phyloP scores from a whole-genome alignment of 1,140 invertebrate species.

The Heliconius melpomene region DNA sequence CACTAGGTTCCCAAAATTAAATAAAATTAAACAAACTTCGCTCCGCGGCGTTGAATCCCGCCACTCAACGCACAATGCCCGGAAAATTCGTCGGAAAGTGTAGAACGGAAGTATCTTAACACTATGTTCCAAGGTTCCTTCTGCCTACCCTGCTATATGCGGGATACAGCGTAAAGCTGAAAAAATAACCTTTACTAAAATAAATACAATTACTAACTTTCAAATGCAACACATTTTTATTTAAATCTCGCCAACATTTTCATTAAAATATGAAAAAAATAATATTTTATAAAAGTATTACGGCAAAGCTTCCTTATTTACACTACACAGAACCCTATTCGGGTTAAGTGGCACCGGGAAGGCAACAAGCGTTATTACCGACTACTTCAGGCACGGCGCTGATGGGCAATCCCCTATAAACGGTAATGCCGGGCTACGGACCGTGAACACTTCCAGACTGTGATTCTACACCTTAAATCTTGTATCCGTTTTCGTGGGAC shows the following conservation, averaged over 20 bases:
- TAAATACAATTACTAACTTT: not conserved
- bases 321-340: constrained; percentile 38
- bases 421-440: constrained; percentile 39
- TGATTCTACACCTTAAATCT: constrained; percentile 39
- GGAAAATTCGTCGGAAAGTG: no score
- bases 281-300: constrained; percentile 23
- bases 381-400: constrained; percentile 38
- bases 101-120: no score
- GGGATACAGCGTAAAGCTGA: no score
- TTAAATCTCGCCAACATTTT: constrained; percentile 4
- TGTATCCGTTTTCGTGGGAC: constrained; percentile 30
- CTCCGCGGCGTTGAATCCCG: no score
- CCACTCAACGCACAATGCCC: no score
- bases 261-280: constrained; percentile 21
- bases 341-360: constrained; percentile 42
- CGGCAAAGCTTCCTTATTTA: constrained; percentile 35
- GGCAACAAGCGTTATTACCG: constrained; percentile 43
- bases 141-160: no score
- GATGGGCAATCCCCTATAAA: constrained; percentile 43
- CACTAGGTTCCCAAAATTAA: no score
- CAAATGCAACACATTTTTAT: constrained; percentile 2
- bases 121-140: no score
- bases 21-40: no score
- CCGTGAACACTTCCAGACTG: constrained; percentile 37
- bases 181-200: not conserved